Base-by-base conservation (phyloP, 2,113 vertebrate genomes). In the Mystacornis crossleyi region DNA sequence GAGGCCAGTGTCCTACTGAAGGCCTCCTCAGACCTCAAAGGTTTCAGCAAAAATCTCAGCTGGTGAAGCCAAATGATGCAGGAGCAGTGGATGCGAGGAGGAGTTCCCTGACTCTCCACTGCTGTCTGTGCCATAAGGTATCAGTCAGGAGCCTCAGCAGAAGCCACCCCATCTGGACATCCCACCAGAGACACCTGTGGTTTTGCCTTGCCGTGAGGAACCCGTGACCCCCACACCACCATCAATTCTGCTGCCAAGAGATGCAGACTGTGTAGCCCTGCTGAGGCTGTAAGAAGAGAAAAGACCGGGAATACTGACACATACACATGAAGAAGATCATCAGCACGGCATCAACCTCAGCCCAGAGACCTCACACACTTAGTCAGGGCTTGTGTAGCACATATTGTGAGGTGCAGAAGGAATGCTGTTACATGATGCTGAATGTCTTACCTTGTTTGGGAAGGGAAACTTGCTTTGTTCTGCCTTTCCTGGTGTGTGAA, bases 401-500 rank as follows among this genome's bases (percentile, higher is more conserved):
- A 6, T 15, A 65, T 4, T 74, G 25, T 65, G 51, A 72, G 42
- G 45, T 43, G 54, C 21, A 53, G 34, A 34, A 86, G 40, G 21
- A 36, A 77, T 18, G 25, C 12, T 73, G 78, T 19, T 50, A 28
- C 29, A 42, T 10, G 42, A n/a, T 64, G 11, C 23, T 43, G 12
- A 0, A 2, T 40, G 42, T 50, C 97, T 97, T 97, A 99, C 99
- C 99, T 99, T 99, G 54, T 98, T 98, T 96, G 97, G 98, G 97
- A 99, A 99, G 91, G 98, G 96, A 97, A 99, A 98, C 81, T 98
- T 98, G 95, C 97, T 98, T 61, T 97, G 95, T 92, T 99, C 98
- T 91, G 98, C 98, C 95, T 99, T 99, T 84, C 98, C 98, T 87
- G 99, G 98, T 85, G 98, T 98, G 86, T 98, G 98, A 97, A 99